A percentile compares a stretch with the other conserved stretches of the same genome.
Evolutionary conservation across 2,113 vertebrate genomes (phyloP).

Genomic region (Menidia beryllina): DNA sequence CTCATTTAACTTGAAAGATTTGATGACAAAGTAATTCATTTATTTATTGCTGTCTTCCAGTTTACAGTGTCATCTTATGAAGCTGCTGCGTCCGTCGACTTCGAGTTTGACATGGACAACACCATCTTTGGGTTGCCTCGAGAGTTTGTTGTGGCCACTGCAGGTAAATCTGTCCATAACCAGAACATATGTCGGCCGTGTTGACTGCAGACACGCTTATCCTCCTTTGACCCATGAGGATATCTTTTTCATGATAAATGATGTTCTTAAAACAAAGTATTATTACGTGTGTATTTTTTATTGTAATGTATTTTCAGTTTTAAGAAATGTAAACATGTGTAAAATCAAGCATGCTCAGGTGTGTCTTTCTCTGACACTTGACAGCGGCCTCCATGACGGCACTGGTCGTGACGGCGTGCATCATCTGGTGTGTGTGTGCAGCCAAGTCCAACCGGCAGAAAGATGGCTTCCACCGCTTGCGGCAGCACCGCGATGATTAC

Average conservation of each 20-base stretch:
- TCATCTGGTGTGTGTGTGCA: conserved; percentile 97
- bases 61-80: conserved; percentile 87
- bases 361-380: conserved; percentile 1
- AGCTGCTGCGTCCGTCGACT: conserved; percentile 85
- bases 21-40: no score
- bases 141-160: conserved; percentile 93
- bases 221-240: no score
- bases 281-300: no score
- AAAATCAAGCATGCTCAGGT: not conserved
- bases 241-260: no score
- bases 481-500: conserved; percentile 94
- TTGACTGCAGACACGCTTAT: no score
- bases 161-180: conserved; percentile 83
- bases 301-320: no score
- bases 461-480: conserved; percentile 95
- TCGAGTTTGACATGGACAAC: conserved; percentile 94
- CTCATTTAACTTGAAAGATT: no score
- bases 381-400: conserved; percentile 95
- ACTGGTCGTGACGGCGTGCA: conserved; percentile 91
- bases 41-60: conserved; percentile 71
- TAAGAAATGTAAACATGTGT: no score
- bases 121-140: conserved; percentile 93
- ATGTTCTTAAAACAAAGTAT: no score
- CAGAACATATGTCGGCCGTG: not conserved
- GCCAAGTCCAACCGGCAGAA: conserved; percentile 97